These are phyloP conservation scores for Allolobophora icterica DNA, from an alignment of 2,888 invertebrate species.

Conservation along the genomic window DNA sequence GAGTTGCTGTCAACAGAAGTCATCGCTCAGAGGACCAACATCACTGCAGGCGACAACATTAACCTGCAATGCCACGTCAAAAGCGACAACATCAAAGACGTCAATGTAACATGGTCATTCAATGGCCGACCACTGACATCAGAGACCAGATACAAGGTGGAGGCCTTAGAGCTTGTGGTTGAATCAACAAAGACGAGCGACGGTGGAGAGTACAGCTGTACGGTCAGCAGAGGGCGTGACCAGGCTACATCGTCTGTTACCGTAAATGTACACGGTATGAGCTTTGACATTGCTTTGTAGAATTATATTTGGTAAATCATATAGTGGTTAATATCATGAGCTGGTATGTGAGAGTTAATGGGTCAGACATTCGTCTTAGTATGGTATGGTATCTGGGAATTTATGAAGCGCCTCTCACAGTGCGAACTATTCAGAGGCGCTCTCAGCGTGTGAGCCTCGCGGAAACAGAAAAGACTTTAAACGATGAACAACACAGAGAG, in stretches of 20 bases:
- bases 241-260: neutral
- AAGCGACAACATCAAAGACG: conserved; percentile 54
- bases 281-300: neutral
- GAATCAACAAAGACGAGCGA: conserved; percentile 54
- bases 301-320: neutral
- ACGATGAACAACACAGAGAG: too few species aligned
- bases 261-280: conserved; percentile 9
- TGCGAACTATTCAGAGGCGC: too few species aligned
- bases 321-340: neutral
- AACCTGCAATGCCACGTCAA: conserved; percentile 54
- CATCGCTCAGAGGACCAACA: neutral
- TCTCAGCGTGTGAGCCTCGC: too few species aligned
- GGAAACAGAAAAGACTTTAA: too few species aligned
- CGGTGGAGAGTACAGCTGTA: conserved; percentile 58
- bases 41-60: conserved; percentile 53
- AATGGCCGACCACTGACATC: conserved; percentile 51
- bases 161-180: conserved; percentile 51
- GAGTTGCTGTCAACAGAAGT: neutral
- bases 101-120: conserved; percentile 53
- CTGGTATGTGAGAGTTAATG: neutral
- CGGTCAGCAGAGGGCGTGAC: conserved; percentile 51
- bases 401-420: too few species aligned
- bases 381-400: too few species aligned
- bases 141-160: neutral
- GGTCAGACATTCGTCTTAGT: neutral